These are phyloP conservation scores for Coleophora flavipennella DNA, from an alignment of 2,888 invertebrate species.

Conservation along the genomic window DNA sequence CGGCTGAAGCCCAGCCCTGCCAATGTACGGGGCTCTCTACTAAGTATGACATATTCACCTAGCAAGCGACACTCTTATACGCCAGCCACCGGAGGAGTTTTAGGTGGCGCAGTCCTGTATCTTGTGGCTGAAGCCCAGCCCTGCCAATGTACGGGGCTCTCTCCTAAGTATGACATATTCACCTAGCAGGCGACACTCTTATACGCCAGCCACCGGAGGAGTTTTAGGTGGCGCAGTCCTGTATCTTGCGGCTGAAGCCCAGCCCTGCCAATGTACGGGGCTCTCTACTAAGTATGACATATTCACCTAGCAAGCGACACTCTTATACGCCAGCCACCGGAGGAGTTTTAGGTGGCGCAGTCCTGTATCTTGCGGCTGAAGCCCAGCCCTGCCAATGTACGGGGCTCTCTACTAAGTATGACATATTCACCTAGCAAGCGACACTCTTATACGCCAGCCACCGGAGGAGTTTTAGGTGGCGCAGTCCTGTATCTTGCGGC, in stretches of 20 bases:
- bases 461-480: constrained; percentile 92
- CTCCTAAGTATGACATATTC: too few relatives aligned
- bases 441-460: constrained; percentile 99
- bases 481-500: constrained; percentile 89
- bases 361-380: constrained; percentile 93
- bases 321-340: constrained; percentile 99
- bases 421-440: constrained; percentile 89
- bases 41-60: too few relatives aligned
- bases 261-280: constrained; percentile 97
- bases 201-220: constrained; percentile 98
- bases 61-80: constrained; percentile 98
- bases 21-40: constrained; percentile 94
- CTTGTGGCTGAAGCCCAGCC: constrained; percentile 92
- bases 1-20: constrained; percentile 97
- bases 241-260: constrained; percentile 92
- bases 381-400: constrained; percentile 97
- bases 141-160: constrained; percentile 95
- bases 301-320: constrained; percentile 93
- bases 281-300: too few relatives aligned
- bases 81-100: constrained; percentile 96
- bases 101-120: constrained; percentile 94
- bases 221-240: constrained; percentile 90
- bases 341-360: constrained; percentile 90
- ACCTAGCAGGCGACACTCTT: constrained; percentile 95
- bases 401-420: too few relatives aligned